Base-by-base conservation (phyloP, 2,113 vertebrate genomes). In the Limnothrissa miodon region DNA sequence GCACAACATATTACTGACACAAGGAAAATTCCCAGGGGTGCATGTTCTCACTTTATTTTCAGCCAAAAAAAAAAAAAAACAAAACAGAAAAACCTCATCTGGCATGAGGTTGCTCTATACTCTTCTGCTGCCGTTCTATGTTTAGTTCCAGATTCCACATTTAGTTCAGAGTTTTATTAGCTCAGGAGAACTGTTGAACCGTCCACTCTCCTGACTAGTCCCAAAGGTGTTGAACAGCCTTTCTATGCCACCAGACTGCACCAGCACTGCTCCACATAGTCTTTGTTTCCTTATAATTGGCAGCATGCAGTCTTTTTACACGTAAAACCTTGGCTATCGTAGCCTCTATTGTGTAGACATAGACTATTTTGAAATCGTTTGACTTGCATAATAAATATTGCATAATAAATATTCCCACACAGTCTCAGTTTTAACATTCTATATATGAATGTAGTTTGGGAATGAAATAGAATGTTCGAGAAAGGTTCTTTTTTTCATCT, bases 61-160 rank as follows among this genome's bases (percentile, higher is more conserved):
- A 4, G 48, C 19, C 48, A 36, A 19, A 42, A 81, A 86, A 39
- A 79, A 21, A 78, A 86, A 87, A 78, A 36, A 19, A 42, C 80
- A 86, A 39, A 79, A 21, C 74, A 86, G 87, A 78, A 84, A 74
- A 70, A 70, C 51, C 19, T 42, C 33, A 82, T 80, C 19, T 39
- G 17, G 19, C 44, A 51, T 8, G 46, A 78, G 59, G 33, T 5
- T n/a, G 66, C 0, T 2, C 17, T 39, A 53, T 59, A n/a, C 23
- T 23, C 8, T 21, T 56, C 21, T 19, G 23, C 36, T 21, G 23
- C 19, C 39, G 33, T 48, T 8, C 11, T 15, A 36, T 7, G 11
- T 33, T 78, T 42, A 10, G 36, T 59, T 46, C 25, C 7, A 21
- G 6, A 25, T 39, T 46, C 15, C 78, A 9, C 8, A 48, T n/a